phyloP scores from a whole-genome alignment of 2,888 invertebrate genomes.

The Dendrolimus pini region DNA sequence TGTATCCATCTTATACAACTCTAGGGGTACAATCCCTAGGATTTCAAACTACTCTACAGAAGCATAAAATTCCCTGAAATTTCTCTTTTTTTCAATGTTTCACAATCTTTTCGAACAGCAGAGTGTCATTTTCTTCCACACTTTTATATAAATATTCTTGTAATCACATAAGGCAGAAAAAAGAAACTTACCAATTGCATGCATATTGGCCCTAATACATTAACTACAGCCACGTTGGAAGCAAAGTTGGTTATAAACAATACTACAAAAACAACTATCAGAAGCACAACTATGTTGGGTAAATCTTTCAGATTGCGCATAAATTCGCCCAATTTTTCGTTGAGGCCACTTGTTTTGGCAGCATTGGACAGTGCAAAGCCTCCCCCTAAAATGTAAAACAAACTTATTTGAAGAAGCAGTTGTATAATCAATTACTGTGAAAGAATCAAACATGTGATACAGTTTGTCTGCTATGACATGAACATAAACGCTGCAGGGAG shows the following conservation, averaged over 20 bases:
- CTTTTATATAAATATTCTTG: too few relatives aligned
- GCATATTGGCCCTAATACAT: conserved; percentile 46
- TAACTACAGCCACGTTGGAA: conserved; percentile 50
- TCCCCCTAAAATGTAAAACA: conserved; percentile 31
- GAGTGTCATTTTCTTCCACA: too few relatives aligned
- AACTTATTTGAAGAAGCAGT: too few relatives aligned
- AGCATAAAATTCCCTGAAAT: background rate
- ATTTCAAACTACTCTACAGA: too few relatives aligned
- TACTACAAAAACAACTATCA: conserved; percentile 41
- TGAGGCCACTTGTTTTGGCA: conserved; percentile 41
- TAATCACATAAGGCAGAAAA: too few relatives aligned
- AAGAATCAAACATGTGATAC: too few relatives aligned
- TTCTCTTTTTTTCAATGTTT: background rate
- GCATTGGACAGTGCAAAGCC: conserved; percentile 53
- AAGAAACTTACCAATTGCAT: conserved; percentile 46
- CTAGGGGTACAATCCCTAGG: too few relatives aligned
- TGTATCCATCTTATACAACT: too few relatives aligned
- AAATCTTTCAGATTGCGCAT: conserved; percentile 24
- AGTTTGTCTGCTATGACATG: too few relatives aligned
- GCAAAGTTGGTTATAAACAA: conserved; percentile 55
- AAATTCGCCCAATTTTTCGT: conserved; percentile 38
- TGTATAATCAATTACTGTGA: too few relatives aligned
- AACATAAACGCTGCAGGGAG: too few relatives aligned
- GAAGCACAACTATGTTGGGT: conserved; percentile 32
- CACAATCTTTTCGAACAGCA: too few relatives aligned